A percentile compares a stretch with the other conserved stretches of the same genome.
Evolutionary conservation across 2,797 vertebrate species (phyloP).

Genomic region (Coracias cyanogaster): DNA sequence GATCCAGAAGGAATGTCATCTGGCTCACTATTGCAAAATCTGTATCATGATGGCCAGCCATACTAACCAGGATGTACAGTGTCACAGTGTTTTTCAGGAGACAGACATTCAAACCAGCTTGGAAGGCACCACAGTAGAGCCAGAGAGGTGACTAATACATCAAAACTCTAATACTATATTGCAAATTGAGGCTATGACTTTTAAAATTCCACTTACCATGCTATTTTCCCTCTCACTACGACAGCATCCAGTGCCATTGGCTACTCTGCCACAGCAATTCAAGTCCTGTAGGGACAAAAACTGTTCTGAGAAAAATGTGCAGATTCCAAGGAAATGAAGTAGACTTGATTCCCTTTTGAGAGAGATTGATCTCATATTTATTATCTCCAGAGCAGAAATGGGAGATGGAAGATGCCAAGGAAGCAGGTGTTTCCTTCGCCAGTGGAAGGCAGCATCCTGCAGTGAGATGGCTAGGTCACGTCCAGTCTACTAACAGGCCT

Average conservation of each 20-base stretch:
- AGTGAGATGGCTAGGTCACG: background rate
- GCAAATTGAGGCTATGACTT: background rate
- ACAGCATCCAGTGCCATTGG: slow-evolving; percentile 83
- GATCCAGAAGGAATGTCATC: background rate
- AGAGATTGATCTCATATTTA: background rate
- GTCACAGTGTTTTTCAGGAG: background rate
- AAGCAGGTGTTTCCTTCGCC: background rate
- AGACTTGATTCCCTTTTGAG: background rate
- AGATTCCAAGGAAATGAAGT: background rate
- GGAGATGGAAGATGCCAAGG: background rate
- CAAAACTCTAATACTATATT: background rate
- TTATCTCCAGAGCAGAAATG: background rate
- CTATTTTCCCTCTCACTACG: slow-evolving; percentile 60
- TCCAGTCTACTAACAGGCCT: background rate
- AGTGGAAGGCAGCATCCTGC: background rate
- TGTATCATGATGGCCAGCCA: background rate
- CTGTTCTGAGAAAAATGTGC: background rate
- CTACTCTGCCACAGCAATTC: slow-evolving; percentile 83
- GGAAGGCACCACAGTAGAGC: background rate
- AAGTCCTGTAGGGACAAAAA: slow-evolving; percentile 75
- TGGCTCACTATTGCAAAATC: background rate
- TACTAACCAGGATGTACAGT: background rate
- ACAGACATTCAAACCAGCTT: background rate
- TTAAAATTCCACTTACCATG: slow-evolving; percentile 30
- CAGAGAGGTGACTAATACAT: background rate